Evolutionary conservation across 2,113 vertebrate species (phyloP).

Genomic region (Trichomycterus rosablanca): DNA sequence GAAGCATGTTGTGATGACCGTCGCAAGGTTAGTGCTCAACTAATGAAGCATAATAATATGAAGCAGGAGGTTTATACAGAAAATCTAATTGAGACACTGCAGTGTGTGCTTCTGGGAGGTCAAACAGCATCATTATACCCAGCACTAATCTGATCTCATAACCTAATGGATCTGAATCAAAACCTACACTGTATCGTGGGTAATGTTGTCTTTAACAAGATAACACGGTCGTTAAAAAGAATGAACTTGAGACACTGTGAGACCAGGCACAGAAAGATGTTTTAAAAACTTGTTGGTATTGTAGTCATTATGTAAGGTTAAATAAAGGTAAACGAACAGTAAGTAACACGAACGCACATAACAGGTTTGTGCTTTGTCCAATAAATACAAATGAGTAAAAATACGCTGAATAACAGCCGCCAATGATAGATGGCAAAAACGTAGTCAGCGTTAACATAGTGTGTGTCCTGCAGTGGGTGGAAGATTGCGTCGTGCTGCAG

Average conservation of each 20-base stretch:
- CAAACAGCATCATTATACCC: not conserved
- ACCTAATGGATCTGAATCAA: not conserved
- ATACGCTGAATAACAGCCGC: not conserved
- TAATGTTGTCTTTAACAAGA: not conserved
- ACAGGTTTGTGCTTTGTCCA: no score
- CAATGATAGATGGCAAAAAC: slow-evolving; percentile 9
- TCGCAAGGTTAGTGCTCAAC: no score
- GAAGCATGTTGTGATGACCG: not conserved
- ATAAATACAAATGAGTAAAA: no score
- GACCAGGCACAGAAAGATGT: no score
- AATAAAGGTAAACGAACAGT: not conserved
- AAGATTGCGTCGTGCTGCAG: slow-evolving; percentile 39
- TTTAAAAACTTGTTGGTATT: no score
- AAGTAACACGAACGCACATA: not conserved
- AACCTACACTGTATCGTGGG: not conserved
- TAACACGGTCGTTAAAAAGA: not conserved
- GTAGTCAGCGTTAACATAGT: not conserved
- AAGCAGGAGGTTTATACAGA: not conserved
- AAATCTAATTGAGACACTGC: not conserved
- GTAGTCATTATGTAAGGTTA: no score
- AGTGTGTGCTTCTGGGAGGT: no score
- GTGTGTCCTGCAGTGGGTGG: slow-evolving; percentile 23
- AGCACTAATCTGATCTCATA: not conserved
- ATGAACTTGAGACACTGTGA: not conserved
- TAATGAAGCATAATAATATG: slow-evolving; percentile 8